A percentile compares a stretch with the other conserved stretches of the same genome.
Conservation (phyloP, 2,113 vertebrate species). For the Triplophysa rosa region DNA sequence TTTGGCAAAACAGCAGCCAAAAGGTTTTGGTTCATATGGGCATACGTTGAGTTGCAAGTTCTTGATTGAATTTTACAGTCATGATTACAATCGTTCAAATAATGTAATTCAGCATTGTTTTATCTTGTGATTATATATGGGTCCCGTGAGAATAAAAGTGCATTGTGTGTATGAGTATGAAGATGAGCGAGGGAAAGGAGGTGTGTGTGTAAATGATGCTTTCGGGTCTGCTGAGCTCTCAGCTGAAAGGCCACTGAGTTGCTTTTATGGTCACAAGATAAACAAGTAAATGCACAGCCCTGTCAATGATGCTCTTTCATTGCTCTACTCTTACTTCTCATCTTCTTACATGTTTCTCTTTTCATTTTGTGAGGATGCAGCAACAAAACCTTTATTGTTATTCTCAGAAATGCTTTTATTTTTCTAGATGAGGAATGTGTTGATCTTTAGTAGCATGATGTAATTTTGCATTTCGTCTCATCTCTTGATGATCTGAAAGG, state of each 20-base stretch:
- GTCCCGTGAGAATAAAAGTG: slow-evolving; percentile 14
- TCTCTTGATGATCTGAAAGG: too few relatives aligned
- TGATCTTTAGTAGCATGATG: too few relatives aligned
- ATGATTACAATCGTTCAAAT: too few relatives aligned
- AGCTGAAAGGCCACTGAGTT: slow-evolving; percentile 43
- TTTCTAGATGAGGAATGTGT: too few relatives aligned
- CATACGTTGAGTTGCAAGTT: too few relatives aligned
- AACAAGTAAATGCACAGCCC: background rate
- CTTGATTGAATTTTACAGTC: too few relatives aligned
- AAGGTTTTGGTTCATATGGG: too few relatives aligned
- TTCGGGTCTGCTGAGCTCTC: background rate
- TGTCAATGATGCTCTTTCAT: slow-evolving; percentile 51
- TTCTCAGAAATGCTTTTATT: background rate
- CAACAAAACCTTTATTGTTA: background rate
- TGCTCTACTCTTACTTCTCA: slow-evolving; percentile 5
- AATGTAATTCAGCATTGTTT: background rate
- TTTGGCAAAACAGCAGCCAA: too few relatives aligned
- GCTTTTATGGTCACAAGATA: slow-evolving; percentile 49
- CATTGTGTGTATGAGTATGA: background rate
- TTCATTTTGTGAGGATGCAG: background rate
- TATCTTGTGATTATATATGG: slow-evolving; percentile 23
- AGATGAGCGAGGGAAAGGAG: background rate
- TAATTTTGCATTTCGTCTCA: too few relatives aligned
- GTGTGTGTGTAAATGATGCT: slow-evolving; percentile 31
- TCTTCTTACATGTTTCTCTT: background rate